phyloP scores from a whole-genome alignment of 2,797 vertebrate genomes.

The Lerista edwardsae region DNA sequence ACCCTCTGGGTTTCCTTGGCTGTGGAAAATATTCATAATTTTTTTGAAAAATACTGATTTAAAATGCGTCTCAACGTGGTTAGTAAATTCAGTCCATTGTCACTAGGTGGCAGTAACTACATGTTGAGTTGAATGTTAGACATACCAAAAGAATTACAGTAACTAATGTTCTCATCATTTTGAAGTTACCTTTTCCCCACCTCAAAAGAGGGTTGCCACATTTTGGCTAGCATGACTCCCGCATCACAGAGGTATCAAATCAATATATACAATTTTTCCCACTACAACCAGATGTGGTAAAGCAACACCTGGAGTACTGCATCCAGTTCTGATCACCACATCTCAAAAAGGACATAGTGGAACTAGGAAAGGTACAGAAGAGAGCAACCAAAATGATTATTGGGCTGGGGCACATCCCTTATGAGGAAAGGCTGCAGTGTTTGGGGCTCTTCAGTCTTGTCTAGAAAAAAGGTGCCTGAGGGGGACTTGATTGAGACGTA shows the following conservation, averaged over 20 bases:
- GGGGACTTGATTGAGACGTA: too few relatives aligned
- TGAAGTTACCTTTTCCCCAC: not conserved
- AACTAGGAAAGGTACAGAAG: too few relatives aligned
- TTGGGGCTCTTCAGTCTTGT: too few relatives aligned
- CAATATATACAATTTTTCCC: not conserved
- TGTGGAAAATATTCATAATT: not conserved
- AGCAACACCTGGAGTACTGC: too few relatives aligned
- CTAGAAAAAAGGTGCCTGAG: too few relatives aligned
- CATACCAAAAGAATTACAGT: not conserved
- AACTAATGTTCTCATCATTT: not conserved
- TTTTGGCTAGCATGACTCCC: not conserved
- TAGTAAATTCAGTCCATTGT: slow-evolving; percentile 13
- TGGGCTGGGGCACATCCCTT: too few relatives aligned
- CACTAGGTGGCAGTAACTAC: slow-evolving; percentile 71
- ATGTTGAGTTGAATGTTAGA: not conserved
- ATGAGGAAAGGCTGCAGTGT: too few relatives aligned
- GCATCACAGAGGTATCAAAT: not conserved
- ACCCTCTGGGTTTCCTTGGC: not conserved
- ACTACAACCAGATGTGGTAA: not conserved
- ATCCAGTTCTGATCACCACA: too few relatives aligned
- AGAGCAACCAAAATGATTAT: too few relatives aligned
- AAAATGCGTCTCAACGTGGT: not conserved
- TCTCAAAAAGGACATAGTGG: too few relatives aligned
- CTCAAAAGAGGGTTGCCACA: not conserved
- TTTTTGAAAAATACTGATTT: not conserved